phyloP scores from a whole-genome alignment of 2,113 vertebrate genomes.

The Cricetomys ansorgei region DNA sequence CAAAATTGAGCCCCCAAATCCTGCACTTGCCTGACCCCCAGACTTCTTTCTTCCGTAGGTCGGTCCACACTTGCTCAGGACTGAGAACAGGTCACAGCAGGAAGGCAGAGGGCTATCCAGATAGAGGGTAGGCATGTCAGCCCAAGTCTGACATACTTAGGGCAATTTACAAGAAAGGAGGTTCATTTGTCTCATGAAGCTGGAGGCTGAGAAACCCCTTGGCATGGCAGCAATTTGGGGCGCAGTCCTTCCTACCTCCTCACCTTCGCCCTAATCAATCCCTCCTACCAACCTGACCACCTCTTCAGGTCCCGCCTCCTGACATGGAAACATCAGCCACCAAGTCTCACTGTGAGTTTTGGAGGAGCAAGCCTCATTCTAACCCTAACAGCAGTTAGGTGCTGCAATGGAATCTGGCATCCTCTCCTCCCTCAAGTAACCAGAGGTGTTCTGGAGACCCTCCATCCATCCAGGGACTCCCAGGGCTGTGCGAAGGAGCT shows the following conservation, averaged over 20 bases:
- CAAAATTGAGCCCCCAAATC: neutral
- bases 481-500: neutral
- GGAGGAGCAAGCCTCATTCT: neutral
- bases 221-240: too few relatives aligned
- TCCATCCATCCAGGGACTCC: neutral
- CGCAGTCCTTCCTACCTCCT: neutral
- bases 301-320: neutral
- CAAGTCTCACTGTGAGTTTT: neutral
- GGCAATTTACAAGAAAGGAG: neutral
- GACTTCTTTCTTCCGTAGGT: neutral
- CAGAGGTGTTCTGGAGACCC: neutral
- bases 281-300: neutral
- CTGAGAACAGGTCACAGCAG: neutral
- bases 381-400: neutral
- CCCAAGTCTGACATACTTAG: neutral
- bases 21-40: neutral
- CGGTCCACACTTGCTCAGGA: neutral
- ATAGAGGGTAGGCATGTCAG: neutral
- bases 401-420: neutral
- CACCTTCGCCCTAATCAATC: too few relatives aligned
- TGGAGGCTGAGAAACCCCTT: neutral
- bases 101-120: accelerated
- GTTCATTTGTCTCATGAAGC: neutral
- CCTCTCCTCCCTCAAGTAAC: neutral
- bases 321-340: neutral